Percentiles rank a stretch among this genome's conserved stretches.
Evolutionary conservation across 2,113 vertebrate species (phyloP).

Genomic region (Cyanoderma ruficeps): DNA sequence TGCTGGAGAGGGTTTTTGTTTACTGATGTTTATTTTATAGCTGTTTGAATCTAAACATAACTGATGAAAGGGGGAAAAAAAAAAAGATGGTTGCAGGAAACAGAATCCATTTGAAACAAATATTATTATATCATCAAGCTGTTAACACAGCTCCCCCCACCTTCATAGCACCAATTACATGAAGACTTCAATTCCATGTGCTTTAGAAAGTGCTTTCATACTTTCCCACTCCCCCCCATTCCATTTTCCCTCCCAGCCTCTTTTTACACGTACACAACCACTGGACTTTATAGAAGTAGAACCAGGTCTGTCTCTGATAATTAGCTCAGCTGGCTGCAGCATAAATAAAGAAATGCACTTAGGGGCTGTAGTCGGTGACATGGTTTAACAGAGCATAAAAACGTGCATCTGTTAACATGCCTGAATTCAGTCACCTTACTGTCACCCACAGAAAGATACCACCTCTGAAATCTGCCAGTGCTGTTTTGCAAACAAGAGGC

Average conservation of each 20-base stretch:
- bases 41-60: neutral
- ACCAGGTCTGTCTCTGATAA: conserved; percentile 70
- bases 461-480: conserved; percentile 52
- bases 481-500: conserved; percentile 72
- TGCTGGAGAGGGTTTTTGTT: neutral
- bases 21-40: neutral
- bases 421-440: conserved; percentile 68
- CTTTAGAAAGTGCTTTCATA: neutral
- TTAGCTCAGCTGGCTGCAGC: conserved; percentile 73
- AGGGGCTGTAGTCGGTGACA: conserved; percentile 73
- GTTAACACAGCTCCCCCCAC: neutral
- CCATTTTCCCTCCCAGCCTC: neutral
- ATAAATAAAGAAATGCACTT: conserved; percentile 73
- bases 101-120: neutral
- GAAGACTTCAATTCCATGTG: neutral
- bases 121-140: neutral
- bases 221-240: neutral
- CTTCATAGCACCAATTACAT: neutral
- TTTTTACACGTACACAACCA: neutral
- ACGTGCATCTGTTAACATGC: conserved; percentile 75
- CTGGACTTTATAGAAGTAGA: conserved; percentile 60
- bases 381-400: conserved; percentile 78
- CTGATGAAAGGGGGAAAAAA: neutral
- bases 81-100: neutral
- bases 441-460: conserved; percentile 69